phyloP scores from a whole-genome alignment of 2,888 invertebrate species.

The Polydrusus pterygomalis region DNA sequence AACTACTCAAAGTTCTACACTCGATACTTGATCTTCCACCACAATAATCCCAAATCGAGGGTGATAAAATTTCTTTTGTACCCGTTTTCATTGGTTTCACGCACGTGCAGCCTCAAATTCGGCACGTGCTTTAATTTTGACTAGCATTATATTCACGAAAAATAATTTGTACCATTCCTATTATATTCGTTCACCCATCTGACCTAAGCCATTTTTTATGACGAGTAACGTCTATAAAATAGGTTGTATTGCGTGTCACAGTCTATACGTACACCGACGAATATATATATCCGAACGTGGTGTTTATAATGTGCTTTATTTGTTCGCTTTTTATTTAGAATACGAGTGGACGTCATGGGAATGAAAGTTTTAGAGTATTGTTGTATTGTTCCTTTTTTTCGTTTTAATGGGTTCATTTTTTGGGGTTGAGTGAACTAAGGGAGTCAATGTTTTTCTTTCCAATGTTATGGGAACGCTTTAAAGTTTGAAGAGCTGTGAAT shows the following conservation, averaged over 20 bases:
- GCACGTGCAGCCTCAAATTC: constrained; percentile 42
- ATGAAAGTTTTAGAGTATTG: constrained; percentile 40
- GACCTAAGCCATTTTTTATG: constrained; percentile 32
- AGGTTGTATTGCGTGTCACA: background rate
- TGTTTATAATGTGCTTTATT: background rate
- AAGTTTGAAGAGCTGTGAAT: background rate
- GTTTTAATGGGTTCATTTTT: constrained; percentile 19
- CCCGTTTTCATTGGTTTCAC: constrained; percentile 40
- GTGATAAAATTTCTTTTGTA: constrained; percentile 32
- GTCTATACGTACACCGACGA: background rate
- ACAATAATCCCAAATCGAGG: constrained; percentile 9
- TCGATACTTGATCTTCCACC: background rate
- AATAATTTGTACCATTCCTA: constrained; percentile 48
- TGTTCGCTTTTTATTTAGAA: background rate
- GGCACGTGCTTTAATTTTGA: constrained; percentile 51
- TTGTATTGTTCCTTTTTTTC: constrained; percentile 25
- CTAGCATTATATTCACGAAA: constrained; percentile 37
- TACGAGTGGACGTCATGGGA: constrained; percentile 21
- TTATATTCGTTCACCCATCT: constrained; percentile 25
- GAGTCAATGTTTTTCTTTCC: constrained; percentile 34
- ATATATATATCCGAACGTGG: background rate
- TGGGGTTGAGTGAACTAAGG: constrained; percentile 37
- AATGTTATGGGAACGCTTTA: constrained; percentile 9
- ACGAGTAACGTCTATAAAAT: constrained; percentile 18
- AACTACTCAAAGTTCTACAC: too few relatives aligned